Base-by-base conservation (phyloP, 2,797 vertebrate genomes). In the Pelobates cultripes region DNA sequence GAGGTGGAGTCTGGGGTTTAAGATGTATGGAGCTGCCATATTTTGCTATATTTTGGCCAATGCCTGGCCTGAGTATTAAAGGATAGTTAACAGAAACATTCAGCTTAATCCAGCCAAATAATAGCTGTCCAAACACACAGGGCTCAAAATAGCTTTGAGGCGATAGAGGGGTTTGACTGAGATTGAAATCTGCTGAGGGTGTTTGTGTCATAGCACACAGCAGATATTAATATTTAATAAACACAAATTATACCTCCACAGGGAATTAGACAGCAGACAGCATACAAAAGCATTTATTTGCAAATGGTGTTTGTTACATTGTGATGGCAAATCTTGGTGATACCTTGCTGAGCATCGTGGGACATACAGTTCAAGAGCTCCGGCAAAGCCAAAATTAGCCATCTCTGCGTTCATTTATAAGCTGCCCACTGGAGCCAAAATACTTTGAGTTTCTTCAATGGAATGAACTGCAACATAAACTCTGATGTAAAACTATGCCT, bases 1-100 rank as follows among this genome's bases (percentile, higher is more conserved):
- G 82, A 84, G 82, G 82, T 84, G 82, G 82, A 84, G 77, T 73
- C 72, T 79, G 82, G 82, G 82, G 82, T 84, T 84, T 79, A 47
- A 60, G 68, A 73, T 80, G 77, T 75, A 84, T 84, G 17, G 76
- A 43, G 77, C 53, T 84, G 82, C 82, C 82, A 79, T 79, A 69
- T 72, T 80, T 79, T 75, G 72, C 60, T 84, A 75, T 73, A 75
- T 66, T 84, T 75, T 84, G 77, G 73, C 82, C 77, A 84, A 76
- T 76, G 73, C 73, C 70, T 84, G 82, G 82, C 73, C 82, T 53
- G 28, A 83, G 77, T 79, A 80, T 78, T 83, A 76, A 84, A 73
- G 61, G 73, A 79, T 75, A 47, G 60, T 84, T 71, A 84, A 75
- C 73, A 76, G 45, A 80, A 79, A 72, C 60, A 76, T 74, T 76